Base-by-base conservation (phyloP, 2,113 vertebrate species). In the Cercocebus atys region DNA sequence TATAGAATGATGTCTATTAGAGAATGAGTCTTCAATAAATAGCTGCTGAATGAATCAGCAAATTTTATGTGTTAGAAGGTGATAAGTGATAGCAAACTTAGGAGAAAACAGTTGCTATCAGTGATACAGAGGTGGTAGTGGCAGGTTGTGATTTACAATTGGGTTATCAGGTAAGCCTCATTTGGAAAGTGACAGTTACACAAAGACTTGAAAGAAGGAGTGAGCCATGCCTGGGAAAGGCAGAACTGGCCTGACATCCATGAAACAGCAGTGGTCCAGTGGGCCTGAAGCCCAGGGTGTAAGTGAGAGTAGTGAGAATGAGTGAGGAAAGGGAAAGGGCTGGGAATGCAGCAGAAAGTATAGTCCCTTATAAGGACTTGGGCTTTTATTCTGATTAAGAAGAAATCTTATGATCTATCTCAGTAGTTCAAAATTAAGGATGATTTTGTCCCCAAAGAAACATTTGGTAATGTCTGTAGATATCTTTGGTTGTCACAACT, bases 121-220 rank as follows among this genome's bases (percentile, higher is more conserved):
- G 20, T 12, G 12, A 3, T 27, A 43, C 43, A n/a, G 3, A 40
- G 55, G 13, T 61, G 45, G 7, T 23, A 43, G 32, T 3, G 11
- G 2, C 20, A 66, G 45, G 17, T 8, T 81, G 47, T 47, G 8
- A 70, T 88, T 93, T 94, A 40, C 22, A 47, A 32, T 1, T 47
- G 12, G 5, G 1, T 72, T 22, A 80, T 61, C 38, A 90, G 43
- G 8, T 38, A 27, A 45, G 16, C 14, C 16, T 72, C 17, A 50
- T 38, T 75, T 90, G 5, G 12, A 83, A 82, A 40, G 30, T 87
- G 27, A 78, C 45, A n/a, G 0, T 18, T 80, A 9, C 30, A 75
- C 64, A 35, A 96, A 85, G 32, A 45, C 45, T 96, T 40, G 78
- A 57, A 43, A 88, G 61, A 40, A 85, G 17, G n/a, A n/a, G n/a